A percentile compares a stretch with the other conserved stretches of the same genome.
Conservation (phyloP, 2,797 vertebrate species). For the Anisognathus igniventris region DNA sequence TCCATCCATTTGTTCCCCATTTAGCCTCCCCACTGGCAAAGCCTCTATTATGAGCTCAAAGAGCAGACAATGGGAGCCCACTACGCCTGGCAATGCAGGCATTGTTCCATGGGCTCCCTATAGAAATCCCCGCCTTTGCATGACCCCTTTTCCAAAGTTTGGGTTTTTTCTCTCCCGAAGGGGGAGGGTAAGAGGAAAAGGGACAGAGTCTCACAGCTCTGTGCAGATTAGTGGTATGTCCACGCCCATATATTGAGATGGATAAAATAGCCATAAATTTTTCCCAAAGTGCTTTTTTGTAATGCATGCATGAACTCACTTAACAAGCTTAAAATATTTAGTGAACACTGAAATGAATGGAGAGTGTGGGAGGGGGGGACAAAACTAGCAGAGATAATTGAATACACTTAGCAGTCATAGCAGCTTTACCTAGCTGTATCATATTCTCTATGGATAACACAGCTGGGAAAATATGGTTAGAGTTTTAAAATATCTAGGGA, state of each 20-base stretch:
- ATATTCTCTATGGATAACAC: neutral
- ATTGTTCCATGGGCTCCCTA: neutral
- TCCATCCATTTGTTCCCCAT: neutral
- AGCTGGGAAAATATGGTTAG: neutral
- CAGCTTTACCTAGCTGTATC: slow-evolving; percentile 1
- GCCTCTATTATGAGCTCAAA: neutral
- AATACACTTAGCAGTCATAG: neutral
- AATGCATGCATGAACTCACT: neutral
- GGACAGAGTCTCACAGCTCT: neutral
- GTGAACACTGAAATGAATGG: neutral
- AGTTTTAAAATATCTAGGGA: slow-evolving; percentile 2
- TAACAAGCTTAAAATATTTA: slow-evolving; percentile 47
- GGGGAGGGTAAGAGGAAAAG: neutral
- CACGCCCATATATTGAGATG: neutral
- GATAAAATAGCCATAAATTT: slow-evolving; percentile 14
- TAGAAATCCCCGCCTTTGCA: neutral
- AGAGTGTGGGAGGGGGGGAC: neutral
- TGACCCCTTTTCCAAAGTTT: neutral
- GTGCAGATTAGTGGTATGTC: neutral
- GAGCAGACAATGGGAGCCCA: neutral
- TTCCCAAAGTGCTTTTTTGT: neutral
- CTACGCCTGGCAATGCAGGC: rapidly evolving
- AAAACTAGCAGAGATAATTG: slow-evolving; percentile 1
- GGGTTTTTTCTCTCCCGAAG: neutral
- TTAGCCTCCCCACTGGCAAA: neutral